Evolutionary conservation across 2,797 vertebrate species (phyloP).

Genomic region (Dipus sagitta): DNA sequence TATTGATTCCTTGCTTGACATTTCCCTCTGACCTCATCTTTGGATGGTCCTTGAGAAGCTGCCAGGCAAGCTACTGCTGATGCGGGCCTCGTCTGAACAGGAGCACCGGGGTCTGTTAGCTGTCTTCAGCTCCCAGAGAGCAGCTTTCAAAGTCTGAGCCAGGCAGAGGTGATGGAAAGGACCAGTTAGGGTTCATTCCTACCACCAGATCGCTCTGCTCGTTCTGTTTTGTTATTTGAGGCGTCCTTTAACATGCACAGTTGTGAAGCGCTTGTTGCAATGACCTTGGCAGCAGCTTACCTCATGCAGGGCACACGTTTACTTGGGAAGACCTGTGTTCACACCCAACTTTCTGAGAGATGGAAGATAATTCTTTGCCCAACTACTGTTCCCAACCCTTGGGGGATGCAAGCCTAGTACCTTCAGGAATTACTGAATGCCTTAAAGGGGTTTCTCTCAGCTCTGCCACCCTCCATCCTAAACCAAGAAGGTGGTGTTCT

Average conservation of each 20-base stretch:
- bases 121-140: background rate
- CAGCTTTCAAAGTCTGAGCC: conserved; percentile 19
- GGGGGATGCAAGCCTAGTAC: background rate
- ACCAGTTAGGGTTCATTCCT: conserved; percentile 7
- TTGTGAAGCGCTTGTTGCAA: background rate
- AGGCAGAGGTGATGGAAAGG: background rate
- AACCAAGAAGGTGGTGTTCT: background rate
- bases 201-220: background rate
- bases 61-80: background rate
- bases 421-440: background rate
- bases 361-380: background rate
- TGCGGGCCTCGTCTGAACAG: background rate
- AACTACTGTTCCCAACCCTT: background rate
- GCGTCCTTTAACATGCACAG: background rate
- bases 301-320: background rate
- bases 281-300: background rate
- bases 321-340: background rate
- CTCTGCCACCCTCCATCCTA: background rate
- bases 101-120: background rate
- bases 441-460: background rate
- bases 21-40: background rate
- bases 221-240: background rate
- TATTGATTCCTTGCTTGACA: background rate
- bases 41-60: background rate
- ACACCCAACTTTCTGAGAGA: background rate